These are phyloP conservation scores for Argya squamiceps DNA, from an alignment of 2,797 vertebrate genomes.

Conservation along the genomic window DNA sequence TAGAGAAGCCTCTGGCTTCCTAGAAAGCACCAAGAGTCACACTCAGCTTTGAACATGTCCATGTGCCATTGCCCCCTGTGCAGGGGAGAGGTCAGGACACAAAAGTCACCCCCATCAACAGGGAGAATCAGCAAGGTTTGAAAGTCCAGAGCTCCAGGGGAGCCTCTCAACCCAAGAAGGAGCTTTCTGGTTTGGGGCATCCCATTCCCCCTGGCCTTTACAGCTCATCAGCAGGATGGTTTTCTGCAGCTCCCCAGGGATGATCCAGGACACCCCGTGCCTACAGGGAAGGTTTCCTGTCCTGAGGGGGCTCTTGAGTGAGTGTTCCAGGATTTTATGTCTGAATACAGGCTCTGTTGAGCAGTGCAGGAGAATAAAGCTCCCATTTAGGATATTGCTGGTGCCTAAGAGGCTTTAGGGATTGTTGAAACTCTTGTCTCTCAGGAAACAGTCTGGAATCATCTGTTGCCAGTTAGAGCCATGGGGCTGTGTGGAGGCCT, in stretches of 20 bases:
- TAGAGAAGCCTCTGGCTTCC: not conserved
- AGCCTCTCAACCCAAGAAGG: not conserved
- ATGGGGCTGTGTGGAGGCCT: not conserved
- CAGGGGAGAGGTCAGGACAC: rapidly evolving
- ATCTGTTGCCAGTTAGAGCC: conserved; percentile 44
- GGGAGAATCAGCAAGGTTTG: not conserved
- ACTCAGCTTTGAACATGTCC: not conserved
- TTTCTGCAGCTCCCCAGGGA: not conserved
- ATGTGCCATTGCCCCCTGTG: rapidly evolving
- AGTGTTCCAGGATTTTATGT: not conserved
- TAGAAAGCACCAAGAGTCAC: not conserved
- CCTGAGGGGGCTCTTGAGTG: not conserved
- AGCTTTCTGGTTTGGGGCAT: not conserved
- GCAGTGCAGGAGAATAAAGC: conserved; percentile 14
- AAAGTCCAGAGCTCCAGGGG: not conserved
- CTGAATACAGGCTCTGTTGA: conserved; percentile 49
- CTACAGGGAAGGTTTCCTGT: not conserved
- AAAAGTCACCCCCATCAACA: not conserved
- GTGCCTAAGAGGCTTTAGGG: conserved; percentile 63
- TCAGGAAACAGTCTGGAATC: conserved; percentile 39
- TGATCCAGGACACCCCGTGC: not conserved
- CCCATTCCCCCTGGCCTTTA: not conserved
- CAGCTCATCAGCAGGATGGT: not conserved
- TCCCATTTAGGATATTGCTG: conserved; percentile 58
- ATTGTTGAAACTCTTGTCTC: conserved; percentile 57